phyloP scores from a whole-genome alignment of 2,113 vertebrate genomes.

The Alethe diademata region DNA sequence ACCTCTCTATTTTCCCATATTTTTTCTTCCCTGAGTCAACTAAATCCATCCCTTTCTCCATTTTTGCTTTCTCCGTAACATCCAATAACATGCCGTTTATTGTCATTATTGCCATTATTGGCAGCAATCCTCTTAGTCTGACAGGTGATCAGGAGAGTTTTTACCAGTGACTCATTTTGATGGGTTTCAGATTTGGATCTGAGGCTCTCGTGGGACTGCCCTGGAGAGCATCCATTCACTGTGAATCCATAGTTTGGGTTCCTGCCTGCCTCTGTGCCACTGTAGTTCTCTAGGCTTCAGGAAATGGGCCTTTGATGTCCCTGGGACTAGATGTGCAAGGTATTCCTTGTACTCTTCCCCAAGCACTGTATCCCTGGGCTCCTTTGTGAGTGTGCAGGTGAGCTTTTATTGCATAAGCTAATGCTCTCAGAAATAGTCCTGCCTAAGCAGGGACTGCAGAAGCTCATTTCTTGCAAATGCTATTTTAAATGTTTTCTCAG shows the following conservation, averaged over 20 bases:
- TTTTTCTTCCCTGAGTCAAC: neutral
- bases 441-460: neutral
- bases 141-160: neutral
- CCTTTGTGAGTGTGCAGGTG: neutral
- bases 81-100: neutral
- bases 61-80: neutral
- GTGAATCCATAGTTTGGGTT: neutral
- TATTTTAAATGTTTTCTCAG: neutral
- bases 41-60: neutral
- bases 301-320: neutral
- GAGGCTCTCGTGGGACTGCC: neutral
- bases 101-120: neutral
- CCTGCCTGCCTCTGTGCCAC: neutral
- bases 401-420: neutral
- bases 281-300: neutral
- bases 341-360: neutral
- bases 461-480: neutral
- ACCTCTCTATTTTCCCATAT: neutral
- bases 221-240: neutral
- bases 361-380: neutral
- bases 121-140: neutral
- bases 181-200: neutral
- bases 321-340: neutral
- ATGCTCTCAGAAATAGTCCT: neutral
- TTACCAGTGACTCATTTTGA: neutral